Percentiles rank a stretch among this genome's conserved stretches.
These are phyloP conservation scores for Caenorhabditis tropicalis DNA, from an alignment of 1,140 invertebrate genomes.

Conservation along the genomic window DNA sequence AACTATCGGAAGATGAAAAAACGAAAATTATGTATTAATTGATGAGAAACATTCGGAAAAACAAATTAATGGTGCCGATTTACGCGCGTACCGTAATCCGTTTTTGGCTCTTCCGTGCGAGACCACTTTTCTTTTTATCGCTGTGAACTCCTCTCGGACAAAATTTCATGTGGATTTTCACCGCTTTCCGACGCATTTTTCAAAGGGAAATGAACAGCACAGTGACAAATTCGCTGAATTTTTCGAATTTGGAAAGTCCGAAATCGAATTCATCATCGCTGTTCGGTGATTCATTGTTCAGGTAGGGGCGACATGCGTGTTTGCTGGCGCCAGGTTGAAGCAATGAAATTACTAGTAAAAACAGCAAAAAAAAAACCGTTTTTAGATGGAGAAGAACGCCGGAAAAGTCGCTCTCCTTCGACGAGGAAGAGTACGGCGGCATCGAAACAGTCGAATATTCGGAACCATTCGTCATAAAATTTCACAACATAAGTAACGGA, in stretches of 20 bases:
- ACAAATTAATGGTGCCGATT: neutral
- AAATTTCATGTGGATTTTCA: neutral
- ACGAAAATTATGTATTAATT: neutral
- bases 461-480: conserved; percentile 27
- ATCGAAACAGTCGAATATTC: neutral
- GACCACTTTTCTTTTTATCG: neutral
- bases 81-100: neutral
- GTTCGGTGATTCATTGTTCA: neutral
- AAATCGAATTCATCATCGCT: conserved; percentile 16
- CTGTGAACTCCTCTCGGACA: conserved; percentile 1
- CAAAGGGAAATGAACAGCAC: neutral
- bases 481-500: conserved; percentile 14
- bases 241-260: conserved; percentile 12
- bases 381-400: conserved; percentile 34
- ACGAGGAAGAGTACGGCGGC: neutral
- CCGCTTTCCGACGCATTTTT: neutral
- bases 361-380: too few species aligned
- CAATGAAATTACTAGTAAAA: too few species aligned
- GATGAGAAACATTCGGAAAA: neutral
- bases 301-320: neutral
- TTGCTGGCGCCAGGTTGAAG: too few species aligned
- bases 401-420: neutral
- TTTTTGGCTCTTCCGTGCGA: neutral
- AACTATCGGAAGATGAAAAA: too few species aligned
- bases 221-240: conserved; percentile 14